Evolutionary conservation across 2,888 invertebrate genomes (phyloP), one percentile per base, ranked within the genome.

Genomic region (Galerucella pusilla): DNA sequence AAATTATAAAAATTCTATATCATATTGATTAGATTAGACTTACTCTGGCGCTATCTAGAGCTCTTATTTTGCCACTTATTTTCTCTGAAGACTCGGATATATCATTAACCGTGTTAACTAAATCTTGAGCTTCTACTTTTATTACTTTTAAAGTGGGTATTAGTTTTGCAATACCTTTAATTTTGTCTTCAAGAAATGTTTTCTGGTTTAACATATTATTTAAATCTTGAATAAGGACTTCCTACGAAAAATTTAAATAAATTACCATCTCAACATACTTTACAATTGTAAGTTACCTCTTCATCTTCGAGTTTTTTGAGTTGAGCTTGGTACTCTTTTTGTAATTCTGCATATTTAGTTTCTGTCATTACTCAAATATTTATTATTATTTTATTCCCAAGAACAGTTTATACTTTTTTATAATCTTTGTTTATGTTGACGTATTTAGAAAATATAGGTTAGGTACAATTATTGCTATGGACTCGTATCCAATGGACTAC

Each of bases 21-120:
- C 69, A 16, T 69, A 61, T 54, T 61, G 9, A 42, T 65, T 66
- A 73, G 35, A 28, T 20, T 61, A 64, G 71, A 87, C 89, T 88
- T 89, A 96, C 96, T 88, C 97, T 94, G 0, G 98, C 97, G 72
- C 95, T 89, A 88, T 99, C 99, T 61, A 99, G 88, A 75, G 96
- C 94, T 11, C 97, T 91, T 16, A 99, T 98, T 93, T 98, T 98
- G 35, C 96, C 95, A 85, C 97, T 97, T 71, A 99, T 98, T 86
- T 96, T 96, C 83, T 96, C 95, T 0, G 98, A 98, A 67, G 98
- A 89, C 42, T 92, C 90, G 7, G 97, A 96, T 0, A 98, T 97
- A 84, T 93, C 93, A 49, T 93, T 91, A 49, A 99, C 96, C 91
- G 97, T 97, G 75, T 91, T 91, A 4, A 94, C 92, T 46, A 99